Percentiles rank a stretch among this genome's conserved stretches.
phyloP scores from a whole-genome alignment of 2,888 invertebrate genomes.

The Campaea margaritaria region DNA sequence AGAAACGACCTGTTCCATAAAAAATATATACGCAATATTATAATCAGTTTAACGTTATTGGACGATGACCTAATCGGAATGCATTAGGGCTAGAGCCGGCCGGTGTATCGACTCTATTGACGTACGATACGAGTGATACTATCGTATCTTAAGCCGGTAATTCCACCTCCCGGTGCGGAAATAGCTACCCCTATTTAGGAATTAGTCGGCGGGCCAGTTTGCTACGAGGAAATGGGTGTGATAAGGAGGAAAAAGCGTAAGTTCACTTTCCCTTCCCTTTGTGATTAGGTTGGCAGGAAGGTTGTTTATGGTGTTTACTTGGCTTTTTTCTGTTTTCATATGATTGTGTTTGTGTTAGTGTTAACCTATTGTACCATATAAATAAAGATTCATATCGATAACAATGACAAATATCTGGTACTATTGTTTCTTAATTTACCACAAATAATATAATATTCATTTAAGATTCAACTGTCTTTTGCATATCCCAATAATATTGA shows the following conservation, averaged over 20 bases:
- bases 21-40: slow-evolving; percentile 15
- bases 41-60: slow-evolving; percentile 47
- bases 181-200: slow-evolving; percentile 58
- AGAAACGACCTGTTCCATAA: slow-evolving; percentile 26
- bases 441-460: no score
- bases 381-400: no score
- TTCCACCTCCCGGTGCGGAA: slow-evolving; percentile 55
- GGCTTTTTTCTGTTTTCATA: neutral
- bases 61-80: slow-evolving; percentile 76
- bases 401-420: no score
- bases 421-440: no score
- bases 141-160: slow-evolving; percentile 57
- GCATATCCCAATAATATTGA: neutral
- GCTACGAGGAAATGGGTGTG: slow-evolving; percentile 75
- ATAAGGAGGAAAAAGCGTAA: slow-evolving; percentile 82
- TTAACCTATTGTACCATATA: no score
- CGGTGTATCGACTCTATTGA: slow-evolving; percentile 67
- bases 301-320: slow-evolving; percentile 6
- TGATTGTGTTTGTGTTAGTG: neutral
- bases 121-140: slow-evolving; percentile 61
- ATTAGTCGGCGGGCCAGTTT: slow-evolving; percentile 59
- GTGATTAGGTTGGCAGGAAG: slow-evolving; percentile 34
- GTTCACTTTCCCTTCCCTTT: slow-evolving; percentile 64
- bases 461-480: neutral
- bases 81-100: slow-evolving; percentile 67